Base-by-base conservation (phyloP, 2,888 invertebrate genomes). In the Rutpela maculata region DNA sequence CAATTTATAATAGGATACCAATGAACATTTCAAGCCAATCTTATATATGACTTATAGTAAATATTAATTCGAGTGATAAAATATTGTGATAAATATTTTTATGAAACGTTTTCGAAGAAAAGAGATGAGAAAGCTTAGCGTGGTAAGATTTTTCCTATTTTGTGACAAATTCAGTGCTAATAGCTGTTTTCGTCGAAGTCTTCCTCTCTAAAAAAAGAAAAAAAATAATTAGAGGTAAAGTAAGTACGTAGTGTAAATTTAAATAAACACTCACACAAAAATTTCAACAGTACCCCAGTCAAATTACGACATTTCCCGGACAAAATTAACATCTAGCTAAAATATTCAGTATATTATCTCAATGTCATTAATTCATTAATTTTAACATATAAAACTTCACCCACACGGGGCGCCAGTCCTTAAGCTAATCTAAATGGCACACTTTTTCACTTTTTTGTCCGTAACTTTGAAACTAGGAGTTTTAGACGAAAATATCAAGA, bases 121-220 rank as follows among this genome's bases (percentile, higher is more conserved):
- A 77, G 67, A 73, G 74, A 72, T 75, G 76, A 72, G 19, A 62
- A 81, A 79, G 79, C 79, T 72, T 76, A 57, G 77, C 76, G 81
- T 80, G 79, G 67, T 55, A 78, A 66, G 17, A 12, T 26, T 73
- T 66, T 78, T 81, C 72, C 75, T 35, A 79, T 73, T 66, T 76
- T 63, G 76, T 77, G 70, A 75, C 72, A 63, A 72, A 70, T 63
- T 78, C 78, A 56, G 79, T 80, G 81, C 85, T 87, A 88, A 78
- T 87, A 88, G 68, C 86, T 84, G 78, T 86, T 87, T 74, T 87
- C 87, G 77, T 88, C 87, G 79, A 85, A 88, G 75, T 88, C 87
- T 81, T 88, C 87, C 69, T 87, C 87, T 82, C 88, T 88, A 81
- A 71, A 87, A 87, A 73, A 73, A 73, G 74, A 75, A 75, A 67